Percentiles rank a stretch among this genome's conserved stretches.
Conservation (phyloP, 2,888 invertebrate species). For the Lepidocyrtinus sp. region DNA sequence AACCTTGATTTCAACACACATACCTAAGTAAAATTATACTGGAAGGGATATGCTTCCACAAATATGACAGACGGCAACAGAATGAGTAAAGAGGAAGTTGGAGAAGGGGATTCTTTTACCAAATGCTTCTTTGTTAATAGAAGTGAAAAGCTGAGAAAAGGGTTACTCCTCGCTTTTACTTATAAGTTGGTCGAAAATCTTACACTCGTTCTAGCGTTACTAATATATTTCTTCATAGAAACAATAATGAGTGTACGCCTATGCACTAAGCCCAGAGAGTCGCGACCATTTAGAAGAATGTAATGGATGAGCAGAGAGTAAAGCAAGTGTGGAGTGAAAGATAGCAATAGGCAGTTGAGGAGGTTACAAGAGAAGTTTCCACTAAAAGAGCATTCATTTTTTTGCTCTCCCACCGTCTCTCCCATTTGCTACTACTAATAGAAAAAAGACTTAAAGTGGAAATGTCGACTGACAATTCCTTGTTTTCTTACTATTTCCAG, state of each 20-base stretch:
- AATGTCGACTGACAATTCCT: conserved; percentile 30
- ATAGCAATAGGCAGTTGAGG: neutral
- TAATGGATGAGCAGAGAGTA: conserved; percentile 25
- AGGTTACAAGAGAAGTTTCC: neutral
- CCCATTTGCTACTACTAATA: conserved; percentile 2
- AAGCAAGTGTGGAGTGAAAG: conserved; percentile 27
- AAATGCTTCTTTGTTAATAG: conserved; percentile 15
- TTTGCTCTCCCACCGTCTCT: neutral
- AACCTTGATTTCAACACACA: conserved; percentile 9
- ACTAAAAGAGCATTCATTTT: neutral
- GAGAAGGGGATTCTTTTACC: neutral
- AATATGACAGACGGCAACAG: conserved; percentile 9
- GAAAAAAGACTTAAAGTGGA: conserved; percentile 22
- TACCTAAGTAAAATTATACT: neutral
- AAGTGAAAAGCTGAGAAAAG: conserved; percentile 28
- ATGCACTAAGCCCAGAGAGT: neutral
- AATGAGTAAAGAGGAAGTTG: conserved; percentile 2
- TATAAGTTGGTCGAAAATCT: neutral
- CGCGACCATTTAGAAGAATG: conserved; percentile 20
- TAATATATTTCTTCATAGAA: conserved; percentile 11
- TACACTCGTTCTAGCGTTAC: neutral
- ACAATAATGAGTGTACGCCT: conserved; percentile 18
- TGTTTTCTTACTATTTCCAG: neutral
- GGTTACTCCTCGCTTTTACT: neutral
- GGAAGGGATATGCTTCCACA: too few species aligned